Conservation (phyloP, 2,888 invertebrate genomes). For the Matsumyia berberina region DNA sequence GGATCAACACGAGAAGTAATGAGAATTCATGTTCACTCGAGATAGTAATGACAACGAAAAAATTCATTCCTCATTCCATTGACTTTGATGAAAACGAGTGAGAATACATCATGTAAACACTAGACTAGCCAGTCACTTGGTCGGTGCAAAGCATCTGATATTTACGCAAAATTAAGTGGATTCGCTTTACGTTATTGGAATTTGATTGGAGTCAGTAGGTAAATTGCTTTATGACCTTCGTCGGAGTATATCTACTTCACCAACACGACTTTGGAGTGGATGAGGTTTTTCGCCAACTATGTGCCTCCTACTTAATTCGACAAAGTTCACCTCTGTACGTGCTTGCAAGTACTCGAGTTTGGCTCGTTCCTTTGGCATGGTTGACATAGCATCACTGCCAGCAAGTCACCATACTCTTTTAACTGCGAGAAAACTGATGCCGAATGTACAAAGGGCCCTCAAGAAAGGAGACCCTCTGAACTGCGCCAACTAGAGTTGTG, state of each 20-base stretch:
- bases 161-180: slow-evolving; percentile 32
- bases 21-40: neutral
- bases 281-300: neutral
- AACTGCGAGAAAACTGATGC: too few species aligned
- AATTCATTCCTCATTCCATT: neutral
- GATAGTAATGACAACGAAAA: neutral
- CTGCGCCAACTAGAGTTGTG: too few species aligned
- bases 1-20: slow-evolving; percentile 29
- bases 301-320: neutral
- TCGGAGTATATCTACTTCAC: neutral
- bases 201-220: slow-evolving; percentile 10
- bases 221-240: slow-evolving; percentile 35
- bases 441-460: too few species aligned
- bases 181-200: slow-evolving; percentile 9
- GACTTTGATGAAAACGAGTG: slow-evolving; percentile 2
- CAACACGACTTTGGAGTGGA: slow-evolving; percentile 25
- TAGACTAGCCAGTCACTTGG: neutral
- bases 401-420: too few species aligned
- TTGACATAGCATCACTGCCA: too few species aligned
- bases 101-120: slow-evolving; percentile 13
- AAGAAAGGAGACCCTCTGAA: too few species aligned
- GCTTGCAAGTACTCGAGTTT: neutral
- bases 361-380: too few species aligned
- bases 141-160: neutral
- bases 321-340: neutral